Evolutionary conservation across 2,797 vertebrate genomes (phyloP).

Genomic region (Tragelaphus eurycerus): DNA sequence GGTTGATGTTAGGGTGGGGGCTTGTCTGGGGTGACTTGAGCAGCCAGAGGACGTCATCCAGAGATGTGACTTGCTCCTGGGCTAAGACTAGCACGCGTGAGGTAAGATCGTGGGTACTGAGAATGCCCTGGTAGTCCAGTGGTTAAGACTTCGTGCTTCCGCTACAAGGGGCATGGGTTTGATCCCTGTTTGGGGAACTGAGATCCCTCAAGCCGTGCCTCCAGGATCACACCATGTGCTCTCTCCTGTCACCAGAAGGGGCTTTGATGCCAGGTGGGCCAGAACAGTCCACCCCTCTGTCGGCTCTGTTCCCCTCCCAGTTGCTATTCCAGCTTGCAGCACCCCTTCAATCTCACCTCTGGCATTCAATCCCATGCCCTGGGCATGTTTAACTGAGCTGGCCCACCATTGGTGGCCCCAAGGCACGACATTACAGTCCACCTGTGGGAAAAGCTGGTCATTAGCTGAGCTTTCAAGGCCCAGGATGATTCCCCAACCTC

Average conservation of each 20-base stretch:
- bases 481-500: no score
- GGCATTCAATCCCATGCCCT: no score
- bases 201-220: neutral
- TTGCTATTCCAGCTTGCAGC: neutral
- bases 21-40: neutral
- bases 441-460: neutral
- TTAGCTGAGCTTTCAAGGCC: neutral
- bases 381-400: neutral
- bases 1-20: neutral
- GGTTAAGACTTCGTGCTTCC: neutral
- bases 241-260: neutral
- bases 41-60: neutral
- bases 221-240: accelerated
- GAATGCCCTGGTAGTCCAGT: neutral
- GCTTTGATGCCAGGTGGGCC: neutral
- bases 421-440: accelerated
- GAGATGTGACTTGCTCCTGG: neutral
- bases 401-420: neutral
- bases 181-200: neutral
- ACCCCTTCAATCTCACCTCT: neutral
- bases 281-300: neutral
- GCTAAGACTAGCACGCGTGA: neutral
- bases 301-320: neutral
- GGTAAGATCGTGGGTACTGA: neutral
- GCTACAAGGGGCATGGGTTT: neutral